Evolutionary conservation across 2,888 invertebrate genomes (phyloP).

Genomic region (Philonicus albiceps): DNA sequence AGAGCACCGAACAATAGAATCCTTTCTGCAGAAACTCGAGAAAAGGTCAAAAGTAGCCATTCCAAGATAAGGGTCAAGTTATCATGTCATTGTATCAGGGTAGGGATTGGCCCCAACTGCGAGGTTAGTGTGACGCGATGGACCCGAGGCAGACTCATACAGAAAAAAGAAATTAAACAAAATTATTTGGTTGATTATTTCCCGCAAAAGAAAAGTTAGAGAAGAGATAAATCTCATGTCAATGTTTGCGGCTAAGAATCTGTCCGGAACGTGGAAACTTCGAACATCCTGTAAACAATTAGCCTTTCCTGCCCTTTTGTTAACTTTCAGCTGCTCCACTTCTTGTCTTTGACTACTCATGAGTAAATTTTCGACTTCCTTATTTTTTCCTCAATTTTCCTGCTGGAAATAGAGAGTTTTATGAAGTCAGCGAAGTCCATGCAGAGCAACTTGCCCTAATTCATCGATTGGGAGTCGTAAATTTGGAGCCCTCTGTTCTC

Average conservation of each 20-base stretch:
- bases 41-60: conserved; percentile 33
- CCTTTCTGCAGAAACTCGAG: conserved; percentile 11
- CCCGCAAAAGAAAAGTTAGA: not conserved
- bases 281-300: conserved; percentile 35
- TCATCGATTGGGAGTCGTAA: not conserved
- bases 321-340: conserved; percentile 14
- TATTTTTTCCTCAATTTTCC: not conserved
- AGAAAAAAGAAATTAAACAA: conserved; percentile 27
- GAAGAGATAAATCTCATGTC: conserved; percentile 26
- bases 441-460: not conserved
- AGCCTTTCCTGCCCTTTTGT: conserved; percentile 20
- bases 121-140: not conserved
- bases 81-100: conserved; percentile 34
- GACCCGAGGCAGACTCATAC: not conserved
- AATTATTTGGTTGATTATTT: conserved; percentile 28
- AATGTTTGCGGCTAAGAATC: conserved; percentile 27
- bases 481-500: not conserved
- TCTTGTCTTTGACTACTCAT: conserved; percentile 16
- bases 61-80: conserved; percentile 35
- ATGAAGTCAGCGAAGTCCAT: not conserved
- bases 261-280: conserved; percentile 26
- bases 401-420: not conserved
- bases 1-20: conserved; percentile 29
- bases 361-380: conserved; percentile 25
- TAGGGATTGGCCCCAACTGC: conserved; percentile 5